Percentiles rank a stretch among this genome's conserved stretches.
phyloP scores from a whole-genome alignment of 2,113 vertebrate species.

The Willisornis vidua region DNA sequence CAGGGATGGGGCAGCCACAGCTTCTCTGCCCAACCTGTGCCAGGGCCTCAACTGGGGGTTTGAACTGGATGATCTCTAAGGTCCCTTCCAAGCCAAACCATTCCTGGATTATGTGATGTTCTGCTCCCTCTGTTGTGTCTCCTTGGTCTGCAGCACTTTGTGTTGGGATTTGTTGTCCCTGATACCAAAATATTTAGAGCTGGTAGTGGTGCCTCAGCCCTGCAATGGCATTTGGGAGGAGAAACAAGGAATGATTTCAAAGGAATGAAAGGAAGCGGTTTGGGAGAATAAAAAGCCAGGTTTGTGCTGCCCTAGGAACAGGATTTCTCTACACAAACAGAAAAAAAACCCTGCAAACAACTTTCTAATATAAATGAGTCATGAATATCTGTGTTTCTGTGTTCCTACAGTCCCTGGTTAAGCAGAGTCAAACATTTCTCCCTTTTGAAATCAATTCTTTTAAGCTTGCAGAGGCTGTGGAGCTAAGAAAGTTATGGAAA shows the following conservation, averaged over 20 bases:
- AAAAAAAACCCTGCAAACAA: background rate
- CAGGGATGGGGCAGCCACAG: background rate
- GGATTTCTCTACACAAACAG: background rate
- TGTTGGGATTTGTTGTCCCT: background rate
- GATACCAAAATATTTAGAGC: background rate
- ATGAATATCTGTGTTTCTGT: background rate
- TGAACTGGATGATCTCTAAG: background rate
- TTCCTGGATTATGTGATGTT: background rate
- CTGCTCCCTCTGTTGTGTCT: background rate
- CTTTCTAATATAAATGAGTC: background rate
- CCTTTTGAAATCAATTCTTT: background rate
- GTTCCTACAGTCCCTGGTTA: background rate
- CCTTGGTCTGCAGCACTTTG: background rate
- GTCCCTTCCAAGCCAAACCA: background rate
- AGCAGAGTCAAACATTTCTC: background rate
- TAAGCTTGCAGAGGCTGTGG: background rate
- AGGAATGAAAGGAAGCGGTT: background rate
- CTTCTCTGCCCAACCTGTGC: background rate
- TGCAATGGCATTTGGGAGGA: background rate
- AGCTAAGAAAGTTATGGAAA: background rate
- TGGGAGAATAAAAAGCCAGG: background rate
- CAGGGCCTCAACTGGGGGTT: too few species aligned
- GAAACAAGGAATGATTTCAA: background rate
- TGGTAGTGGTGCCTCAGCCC: background rate
- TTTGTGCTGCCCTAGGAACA: background rate